Conservation (phyloP, 92 coral and sea anemone species). For the Porites rus region DNA sequence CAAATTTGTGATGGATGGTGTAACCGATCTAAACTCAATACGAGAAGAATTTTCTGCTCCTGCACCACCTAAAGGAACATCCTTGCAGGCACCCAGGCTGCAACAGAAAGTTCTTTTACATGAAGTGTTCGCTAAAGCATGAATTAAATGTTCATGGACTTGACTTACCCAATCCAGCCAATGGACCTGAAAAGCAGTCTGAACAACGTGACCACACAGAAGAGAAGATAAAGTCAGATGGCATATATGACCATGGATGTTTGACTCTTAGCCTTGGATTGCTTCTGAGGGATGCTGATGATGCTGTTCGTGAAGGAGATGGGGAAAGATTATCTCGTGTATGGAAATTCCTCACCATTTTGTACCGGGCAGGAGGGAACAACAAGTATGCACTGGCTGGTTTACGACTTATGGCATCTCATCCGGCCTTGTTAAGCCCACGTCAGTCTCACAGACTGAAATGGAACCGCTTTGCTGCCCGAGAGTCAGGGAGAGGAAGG, state of each 20-base stretch:
- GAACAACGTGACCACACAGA: too few relatives aligned
- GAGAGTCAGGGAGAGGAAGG: constrained; percentile 58
- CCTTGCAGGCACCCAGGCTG: constrained; percentile 46
- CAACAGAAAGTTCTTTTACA: constrained; percentile 21
- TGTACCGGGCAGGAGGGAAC: constrained; percentile 50
- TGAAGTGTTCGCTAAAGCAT: constrained; percentile 45
- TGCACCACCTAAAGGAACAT: constrained; percentile 8
- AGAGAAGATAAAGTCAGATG: too few relatives aligned
- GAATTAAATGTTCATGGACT: constrained; percentile 41
- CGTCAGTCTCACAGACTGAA: constrained; percentile 63
- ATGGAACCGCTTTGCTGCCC: constrained; percentile 69
- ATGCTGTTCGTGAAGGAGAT: constrained; percentile 68
- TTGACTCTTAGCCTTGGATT: constrained; percentile 53
- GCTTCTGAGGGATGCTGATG: constrained; percentile 66
- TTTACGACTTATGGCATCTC: constrained; percentile 64
- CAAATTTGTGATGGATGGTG: constrained; percentile 50
- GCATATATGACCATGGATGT: too few relatives aligned
- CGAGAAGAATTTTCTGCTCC: constrained; percentile 4
- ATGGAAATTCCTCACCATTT: constrained; percentile 62
- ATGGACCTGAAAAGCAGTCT: not conserved
- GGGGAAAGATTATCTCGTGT: constrained; percentile 64
- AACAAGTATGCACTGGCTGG: constrained; percentile 79
- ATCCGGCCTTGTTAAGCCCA: constrained; percentile 58
- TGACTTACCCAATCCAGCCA: constrained; percentile 3
- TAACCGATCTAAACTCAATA: not conserved